These are phyloP conservation scores for Cyphomyrus discorhynchus DNA, from an alignment of 2,113 vertebrate species.

Conservation along the genomic window DNA sequence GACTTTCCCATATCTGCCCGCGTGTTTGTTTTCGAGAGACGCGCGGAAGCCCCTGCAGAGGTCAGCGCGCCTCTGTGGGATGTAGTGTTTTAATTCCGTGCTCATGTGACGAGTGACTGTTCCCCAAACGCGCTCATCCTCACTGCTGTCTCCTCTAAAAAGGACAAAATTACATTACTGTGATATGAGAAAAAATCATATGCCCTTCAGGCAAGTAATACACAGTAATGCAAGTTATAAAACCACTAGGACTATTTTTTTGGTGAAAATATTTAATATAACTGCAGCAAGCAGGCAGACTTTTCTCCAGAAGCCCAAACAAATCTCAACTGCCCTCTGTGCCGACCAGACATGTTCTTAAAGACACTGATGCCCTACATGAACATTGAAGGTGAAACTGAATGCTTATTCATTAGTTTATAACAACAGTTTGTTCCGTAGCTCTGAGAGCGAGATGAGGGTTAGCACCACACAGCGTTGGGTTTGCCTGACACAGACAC, in stretches of 20 bases:
- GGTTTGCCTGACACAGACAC: neutral
- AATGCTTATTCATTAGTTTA: neutral
- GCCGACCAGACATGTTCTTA: neutral
- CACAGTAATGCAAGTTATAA: neutral
- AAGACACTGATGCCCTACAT: neutral
- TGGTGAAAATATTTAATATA: neutral
- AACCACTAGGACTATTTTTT: neutral
- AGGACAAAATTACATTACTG: neutral
- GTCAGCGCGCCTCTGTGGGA: neutral
- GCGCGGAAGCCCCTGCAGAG: no score
- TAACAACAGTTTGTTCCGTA: neutral
- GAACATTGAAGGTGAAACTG: neutral
- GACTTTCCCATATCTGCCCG: neutral
- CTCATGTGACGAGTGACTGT: neutral
- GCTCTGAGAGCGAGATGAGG: neutral
- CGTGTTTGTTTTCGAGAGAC: neutral
- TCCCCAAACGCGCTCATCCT: neutral
- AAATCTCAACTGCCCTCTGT: neutral
- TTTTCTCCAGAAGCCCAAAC: neutral
- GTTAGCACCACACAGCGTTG: neutral
- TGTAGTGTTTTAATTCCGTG: neutral
- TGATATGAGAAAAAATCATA: neutral
- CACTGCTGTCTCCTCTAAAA: neutral
- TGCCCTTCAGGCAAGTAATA: neutral
- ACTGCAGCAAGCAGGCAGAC: neutral